These are phyloP conservation scores for Drosophila equinoxialis DNA, from an alignment of 1,140 invertebrate genomes.

Conservation along the genomic window DNA sequence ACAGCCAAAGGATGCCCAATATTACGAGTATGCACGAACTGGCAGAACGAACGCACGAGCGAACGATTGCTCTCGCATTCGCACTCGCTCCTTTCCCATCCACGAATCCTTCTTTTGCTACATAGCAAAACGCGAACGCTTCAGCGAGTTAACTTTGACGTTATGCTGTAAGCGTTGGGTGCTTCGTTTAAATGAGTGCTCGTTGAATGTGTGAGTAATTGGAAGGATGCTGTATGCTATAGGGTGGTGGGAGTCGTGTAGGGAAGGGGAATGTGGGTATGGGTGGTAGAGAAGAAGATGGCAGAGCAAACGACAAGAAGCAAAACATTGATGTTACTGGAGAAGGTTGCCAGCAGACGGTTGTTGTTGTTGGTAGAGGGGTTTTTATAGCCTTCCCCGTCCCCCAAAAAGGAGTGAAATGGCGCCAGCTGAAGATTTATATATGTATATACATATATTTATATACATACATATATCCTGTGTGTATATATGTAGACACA, in stretches of 20 bases:
- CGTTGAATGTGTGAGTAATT: constrained; percentile 81
- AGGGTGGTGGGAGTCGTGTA: background rate
- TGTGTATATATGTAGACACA: constrained; percentile 31
- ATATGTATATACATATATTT: constrained; percentile 41
- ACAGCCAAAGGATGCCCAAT: constrained; percentile 61
- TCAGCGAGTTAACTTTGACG: constrained; percentile 74
- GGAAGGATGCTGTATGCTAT: constrained; percentile 54
- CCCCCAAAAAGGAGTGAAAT: constrained; percentile 63
- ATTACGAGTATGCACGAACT: constrained; percentile 46
- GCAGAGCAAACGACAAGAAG: constrained; percentile 77
- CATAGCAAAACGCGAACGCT: constrained; percentile 43
- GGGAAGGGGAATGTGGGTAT: background rate
- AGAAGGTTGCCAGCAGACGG: constrained; percentile 60
- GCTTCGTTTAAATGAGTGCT: constrained; percentile 80
- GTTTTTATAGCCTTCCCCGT: constrained; percentile 53
- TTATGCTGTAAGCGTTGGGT: constrained; percentile 75
- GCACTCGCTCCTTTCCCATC: constrained; percentile 25
- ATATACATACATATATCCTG: constrained; percentile 66
- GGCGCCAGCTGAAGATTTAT: constrained; percentile 77
- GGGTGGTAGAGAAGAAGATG: constrained; percentile 33
- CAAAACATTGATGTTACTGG: constrained; percentile 64
- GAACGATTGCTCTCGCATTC: constrained; percentile 31
- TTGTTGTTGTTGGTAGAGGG: constrained; percentile 36
- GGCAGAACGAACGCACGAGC: constrained; percentile 49
- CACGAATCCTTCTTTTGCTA: constrained; percentile 1